Base-by-base conservation (phyloP, 2,797 vertebrate species). In the Nyctibius grandis region DNA sequence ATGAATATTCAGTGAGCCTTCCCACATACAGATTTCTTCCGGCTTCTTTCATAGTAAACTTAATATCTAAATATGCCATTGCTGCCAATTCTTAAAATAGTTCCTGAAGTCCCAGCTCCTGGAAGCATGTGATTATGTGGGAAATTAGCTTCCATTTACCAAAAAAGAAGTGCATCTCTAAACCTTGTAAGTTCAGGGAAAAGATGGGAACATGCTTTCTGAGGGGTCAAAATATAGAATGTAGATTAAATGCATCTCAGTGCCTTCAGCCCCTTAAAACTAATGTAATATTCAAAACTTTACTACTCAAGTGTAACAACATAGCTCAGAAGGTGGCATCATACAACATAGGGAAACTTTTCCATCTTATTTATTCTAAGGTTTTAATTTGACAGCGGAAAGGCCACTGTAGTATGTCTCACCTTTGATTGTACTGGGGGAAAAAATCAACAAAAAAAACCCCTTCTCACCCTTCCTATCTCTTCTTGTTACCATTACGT, bases 61-160 rank as follows among this genome's bases (percentile, higher is more conserved):
- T 96, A 96, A 94, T 96, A 94, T 64, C 88, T 87, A 95, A 96
- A 94, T 92, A 95, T 70, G 88, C 60, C 54, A 53, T 11, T 45
- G 44, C 60, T 88, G 51, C 63, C 70, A 72, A 51, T 75, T 92
- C 87, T 73, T 91, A 75, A 92, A 97, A 95, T 88, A 88, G 8
- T 26, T 88, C 31, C 18, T 73, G 9, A 67, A 90, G 44, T 76
- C 59, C 78, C 77, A 67, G 69, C 54, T 93, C 40, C 73, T 85
- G 89, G 82, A 96, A 93, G 38, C 0, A 13, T 80, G 75, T 74
- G 89, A 77, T 91, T 91, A 89, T 13, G 2, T 31, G 50, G 76
- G 47, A 92, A 91, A 87, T 95, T 47, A 68, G 3, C n/a, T 77
- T 83, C 34, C 29, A 68, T 83, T 83, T 80, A 72, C 15, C 4